Conservation (phyloP, 2,113 vertebrate genomes). For the Hippopotamus amphibius region DNA sequence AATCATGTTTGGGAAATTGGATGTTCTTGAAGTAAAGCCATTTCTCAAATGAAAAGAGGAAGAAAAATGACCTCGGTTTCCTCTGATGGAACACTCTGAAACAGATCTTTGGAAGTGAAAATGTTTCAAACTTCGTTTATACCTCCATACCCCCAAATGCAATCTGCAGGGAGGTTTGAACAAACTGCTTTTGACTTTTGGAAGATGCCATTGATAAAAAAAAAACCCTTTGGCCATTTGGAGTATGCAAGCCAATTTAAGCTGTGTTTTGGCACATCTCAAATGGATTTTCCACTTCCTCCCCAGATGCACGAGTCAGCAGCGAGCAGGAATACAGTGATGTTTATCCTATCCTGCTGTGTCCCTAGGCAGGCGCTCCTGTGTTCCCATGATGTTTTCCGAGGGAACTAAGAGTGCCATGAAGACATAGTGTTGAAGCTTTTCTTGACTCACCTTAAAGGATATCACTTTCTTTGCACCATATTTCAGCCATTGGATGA, state of each 20-base stretch:
- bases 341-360: conserved; percentile 43
- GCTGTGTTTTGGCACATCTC: conserved; percentile 65
- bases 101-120: conserved; percentile 16
- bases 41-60: conserved; percentile 45
- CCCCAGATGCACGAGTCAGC: conserved; percentile 64
- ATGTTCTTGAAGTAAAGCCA: conserved; percentile 36
- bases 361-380: conserved; percentile 36
- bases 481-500: neutral
- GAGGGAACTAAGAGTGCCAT: neutral
- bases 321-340: conserved; percentile 35
- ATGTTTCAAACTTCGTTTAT: conserved; percentile 24
- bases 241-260: conserved; percentile 25
- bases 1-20: neutral
- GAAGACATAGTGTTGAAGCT: neutral
- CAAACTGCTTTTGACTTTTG: conserved; percentile 21
- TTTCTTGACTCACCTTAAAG: conserved; percentile 1
- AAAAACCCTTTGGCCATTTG: conserved; percentile 45
- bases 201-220: conserved; percentile 70
- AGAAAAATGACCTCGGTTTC: neutral
- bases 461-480: neutral
- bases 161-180: neutral
- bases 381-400: conserved; percentile 1
- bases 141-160: neutral
- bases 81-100: neutral
- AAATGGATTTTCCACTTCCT: conserved; percentile 80